Base-by-base conservation (phyloP, 1,140 invertebrate genomes). In the Caerostris extrusa region DNA sequence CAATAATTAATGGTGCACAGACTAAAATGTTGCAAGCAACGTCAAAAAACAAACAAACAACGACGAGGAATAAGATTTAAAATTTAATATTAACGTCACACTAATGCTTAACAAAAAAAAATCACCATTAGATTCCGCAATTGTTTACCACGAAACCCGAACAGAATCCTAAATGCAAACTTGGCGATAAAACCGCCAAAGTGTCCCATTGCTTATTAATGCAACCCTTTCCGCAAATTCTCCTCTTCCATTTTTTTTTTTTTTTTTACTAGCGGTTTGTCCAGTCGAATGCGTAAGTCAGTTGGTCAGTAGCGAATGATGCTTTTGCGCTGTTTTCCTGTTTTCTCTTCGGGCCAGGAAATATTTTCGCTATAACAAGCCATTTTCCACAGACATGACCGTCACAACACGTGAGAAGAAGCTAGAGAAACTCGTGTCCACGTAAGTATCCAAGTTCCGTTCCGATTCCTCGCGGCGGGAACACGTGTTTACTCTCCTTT, bases 221-320 rank as follows among this genome's bases (percentile, higher is more conserved):
- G 82, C 91, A 92, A 92, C 91, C 91, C 91, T 92, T 85, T 67
- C 57, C 19, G 10, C 17, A 90, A 90, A 64, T 58, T 56, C 58
- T 34, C 58, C 19, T 55, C 19, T 88, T 88, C 57, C 50, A 61
- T 61, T 82, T 57, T 53, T 82, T 91, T 71, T 34, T 14, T 71
- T 90, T 50, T 90, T 90, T 71, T 90, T 85, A 19, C 19, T 56
- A 67, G 91, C 91, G n/a, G 82, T 92, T 85, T 85, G 91, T 92
- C 91, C 91, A 92, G 58, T 91, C 8, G 69, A 60, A 60, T 85
- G 91, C 91, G 81, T 92, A 92, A 92, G 91, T 64, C 91, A 92
- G 81, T 92, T 92, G 91, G 91, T 92, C 91, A 92, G 91, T 92
- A 57, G 82, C 91, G 91, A 92, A 92, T 92, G 81, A 92, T 92